Evolutionary conservation across 2,888 invertebrate genomes (phyloP).

Genomic region (Calephelis perditalis): DNA sequence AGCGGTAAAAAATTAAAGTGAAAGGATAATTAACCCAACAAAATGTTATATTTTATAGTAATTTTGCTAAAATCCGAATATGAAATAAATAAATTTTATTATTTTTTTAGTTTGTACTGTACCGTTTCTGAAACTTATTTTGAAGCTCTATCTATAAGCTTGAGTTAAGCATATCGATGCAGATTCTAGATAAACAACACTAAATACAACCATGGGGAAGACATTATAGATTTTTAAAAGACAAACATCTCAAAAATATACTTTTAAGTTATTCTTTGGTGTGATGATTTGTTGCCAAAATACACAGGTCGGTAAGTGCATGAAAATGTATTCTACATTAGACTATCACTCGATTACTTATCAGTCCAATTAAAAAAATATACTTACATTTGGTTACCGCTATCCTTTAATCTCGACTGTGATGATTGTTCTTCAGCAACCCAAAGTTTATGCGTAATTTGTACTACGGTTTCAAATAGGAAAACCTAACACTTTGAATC

Average conservation of each 20-base stretch:
- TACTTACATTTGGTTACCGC: constrained; percentile 30
- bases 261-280: constrained; percentile 59
- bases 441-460: constrained; percentile 28
- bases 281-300: constrained; percentile 57
- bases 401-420: constrained; percentile 25
- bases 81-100: too few relatives aligned
- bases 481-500: constrained; percentile 15
- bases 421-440: constrained; percentile 25
- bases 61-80: too few relatives aligned
- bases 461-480: constrained; percentile 29
- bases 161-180: neutral
- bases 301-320: constrained; percentile 53
- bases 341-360: constrained; percentile 47
- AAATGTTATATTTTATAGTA: too few relatives aligned
- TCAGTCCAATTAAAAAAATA: constrained; percentile 44
- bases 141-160: too few relatives aligned
- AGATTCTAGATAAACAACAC: neutral
- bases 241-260: constrained; percentile 47
- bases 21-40: too few relatives aligned
- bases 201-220: constrained; percentile 41
- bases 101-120: too few relatives aligned
- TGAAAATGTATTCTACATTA: constrained; percentile 41
- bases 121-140: too few relatives aligned
- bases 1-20: too few relatives aligned
- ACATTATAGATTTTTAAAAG: constrained; percentile 48